Evolutionary conservation across 2,888 invertebrate genomes (phyloP), one percentile per base, ranked within the genome.

Genomic region (Drosophila affinis): DNA sequence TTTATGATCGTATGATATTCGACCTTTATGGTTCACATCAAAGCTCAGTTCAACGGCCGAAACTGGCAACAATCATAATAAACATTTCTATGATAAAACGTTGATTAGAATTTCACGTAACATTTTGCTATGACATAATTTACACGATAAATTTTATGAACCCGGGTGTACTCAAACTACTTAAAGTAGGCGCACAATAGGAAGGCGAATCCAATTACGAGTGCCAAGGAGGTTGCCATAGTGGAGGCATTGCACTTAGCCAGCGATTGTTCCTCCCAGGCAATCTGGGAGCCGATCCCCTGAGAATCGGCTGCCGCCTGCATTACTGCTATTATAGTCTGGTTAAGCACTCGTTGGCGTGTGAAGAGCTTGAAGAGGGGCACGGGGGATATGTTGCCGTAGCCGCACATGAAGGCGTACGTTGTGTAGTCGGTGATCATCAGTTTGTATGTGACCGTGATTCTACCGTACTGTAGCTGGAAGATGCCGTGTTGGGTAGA

Each of bases 281-380:
- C 58, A 10, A 87, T 62, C 10, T 76, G 57, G 2, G 64, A 17
- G 3, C 34, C 62, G 3, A 82, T 44, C 6, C 69, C 64, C 3
- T 49, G 46, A 0, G 45, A 2, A 10, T 65, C 34, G n/a, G 78
- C 72, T 6, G 55, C 1, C 0, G 9, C 1, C 17, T 80, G 24
- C 2, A 79, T 17, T 9, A 32, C 0, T 0, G 55, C 7, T 0
- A 62, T 53, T 0, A 47, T 21, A 47, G 14, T 3, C 44, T 60
- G 63, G 74, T 10, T 10, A 9, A 77, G 32, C 47, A 61, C 44
- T 3, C 74, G 74, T 3, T 64, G n/a, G 4, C 80, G 68, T 0
- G 80, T 68, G 17, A 88, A 61, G 3, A 83, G 17, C 51, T 86
- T 86, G 2, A 86, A 55, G 7, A 87, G 55, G 3, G 78, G 77